Evolutionary conservation across 2,888 invertebrate species (phyloP).

Genomic region (Aleiodes alternator): DNA sequence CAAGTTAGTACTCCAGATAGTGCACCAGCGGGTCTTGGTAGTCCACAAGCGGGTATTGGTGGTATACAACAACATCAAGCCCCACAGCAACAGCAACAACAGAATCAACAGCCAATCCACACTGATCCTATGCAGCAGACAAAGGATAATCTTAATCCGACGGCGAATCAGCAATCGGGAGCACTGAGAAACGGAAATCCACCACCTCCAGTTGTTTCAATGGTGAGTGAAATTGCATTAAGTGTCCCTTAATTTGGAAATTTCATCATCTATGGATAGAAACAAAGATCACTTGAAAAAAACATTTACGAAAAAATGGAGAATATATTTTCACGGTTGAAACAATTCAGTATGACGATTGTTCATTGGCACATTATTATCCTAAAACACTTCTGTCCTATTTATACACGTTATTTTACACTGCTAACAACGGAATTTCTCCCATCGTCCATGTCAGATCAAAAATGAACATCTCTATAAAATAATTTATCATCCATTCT

Average conservation of each 20-base stretch:
- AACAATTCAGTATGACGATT: slow-evolving; percentile 45
- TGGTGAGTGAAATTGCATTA: slow-evolving; percentile 64
- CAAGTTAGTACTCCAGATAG: slow-evolving; percentile 74
- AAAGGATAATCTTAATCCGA: slow-evolving; percentile 72
- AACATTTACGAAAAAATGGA: too few species aligned
- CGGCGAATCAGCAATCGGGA: slow-evolving; percentile 71
- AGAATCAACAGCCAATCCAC: slow-evolving; percentile 64
- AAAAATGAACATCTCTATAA: too few species aligned
- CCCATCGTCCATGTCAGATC: too few species aligned
- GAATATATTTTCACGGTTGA: background rate
- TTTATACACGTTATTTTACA: slow-evolving; percentile 37
- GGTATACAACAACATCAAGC: slow-evolving; percentile 63
- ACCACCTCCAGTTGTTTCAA: slow-evolving; percentile 73
- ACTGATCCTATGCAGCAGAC: slow-evolving; percentile 74
- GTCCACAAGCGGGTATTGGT: slow-evolving; percentile 72
- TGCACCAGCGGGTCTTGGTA: slow-evolving; percentile 72
- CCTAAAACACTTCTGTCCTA: slow-evolving; percentile 15
- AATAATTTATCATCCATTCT: too few species aligned
- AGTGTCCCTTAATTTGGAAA: background rate
- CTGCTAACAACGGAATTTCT: too few species aligned
- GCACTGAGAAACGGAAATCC: slow-evolving; percentile 73
- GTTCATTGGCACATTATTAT: slow-evolving; percentile 38
- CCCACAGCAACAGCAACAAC: slow-evolving; percentile 62
- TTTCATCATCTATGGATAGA: too few species aligned
- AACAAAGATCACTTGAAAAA: too few species aligned